A percentile compares a stretch with the other conserved stretches of the same genome.
Evolutionary conservation across 1,140 invertebrate genomes (phyloP).

Genomic region (Drosophila triauraria): DNA sequence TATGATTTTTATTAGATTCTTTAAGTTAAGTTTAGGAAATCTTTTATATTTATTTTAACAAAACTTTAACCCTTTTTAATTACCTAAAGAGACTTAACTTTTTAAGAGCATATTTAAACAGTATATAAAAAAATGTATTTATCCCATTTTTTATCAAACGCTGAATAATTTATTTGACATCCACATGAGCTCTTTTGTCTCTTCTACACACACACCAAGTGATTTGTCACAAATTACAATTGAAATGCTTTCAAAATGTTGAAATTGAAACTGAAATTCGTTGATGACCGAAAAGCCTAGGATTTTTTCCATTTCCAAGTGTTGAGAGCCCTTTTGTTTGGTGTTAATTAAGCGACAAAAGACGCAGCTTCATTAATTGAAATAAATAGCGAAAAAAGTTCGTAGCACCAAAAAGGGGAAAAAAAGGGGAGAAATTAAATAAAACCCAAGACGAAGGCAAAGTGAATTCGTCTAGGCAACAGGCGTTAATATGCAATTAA

Average conservation of each 20-base stretch:
- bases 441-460: constrained; percentile 24
- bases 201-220: constrained; percentile 2
- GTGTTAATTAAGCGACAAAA: constrained; percentile 60
- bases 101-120: too few species aligned
- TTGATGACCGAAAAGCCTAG: constrained; percentile 20
- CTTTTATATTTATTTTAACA: too few species aligned
- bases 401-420: neutral
- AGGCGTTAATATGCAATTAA: constrained; percentile 63
- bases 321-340: constrained; percentile 36
- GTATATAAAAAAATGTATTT: too few species aligned
- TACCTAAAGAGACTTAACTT: too few species aligned
- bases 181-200: neutral
- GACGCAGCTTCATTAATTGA: constrained; percentile 61
- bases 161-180: neutral
- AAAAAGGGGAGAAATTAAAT: constrained; percentile 8
- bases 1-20: too few species aligned
- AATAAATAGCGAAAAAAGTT: constrained; percentile 48
- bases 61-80: too few species aligned
- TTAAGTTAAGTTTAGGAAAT: too few species aligned
- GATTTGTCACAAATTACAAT: constrained; percentile 45
- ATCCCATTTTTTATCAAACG: too few species aligned
- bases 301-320: neutral
- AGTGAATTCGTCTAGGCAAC: constrained; percentile 54
- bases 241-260: constrained; percentile 38
- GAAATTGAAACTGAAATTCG: constrained; percentile 47